Conservation (phyloP, 2,888 invertebrate species). For the Rotaria macrura region DNA sequence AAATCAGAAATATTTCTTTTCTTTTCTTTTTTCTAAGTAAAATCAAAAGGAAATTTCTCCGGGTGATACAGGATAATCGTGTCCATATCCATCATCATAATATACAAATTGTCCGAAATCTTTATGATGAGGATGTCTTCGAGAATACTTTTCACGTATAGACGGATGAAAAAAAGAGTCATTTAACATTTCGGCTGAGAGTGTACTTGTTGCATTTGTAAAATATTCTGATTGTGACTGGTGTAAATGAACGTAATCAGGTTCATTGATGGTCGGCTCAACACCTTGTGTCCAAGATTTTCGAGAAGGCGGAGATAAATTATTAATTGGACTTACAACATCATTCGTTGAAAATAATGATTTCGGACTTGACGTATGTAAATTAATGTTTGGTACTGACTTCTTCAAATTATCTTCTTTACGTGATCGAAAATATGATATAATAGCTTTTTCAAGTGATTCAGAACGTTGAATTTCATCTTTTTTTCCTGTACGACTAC, state of each 20-base stretch:
- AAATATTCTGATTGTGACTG: background rate
- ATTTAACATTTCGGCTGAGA: background rate
- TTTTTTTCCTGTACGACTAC: background rate
- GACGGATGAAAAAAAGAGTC: background rate
- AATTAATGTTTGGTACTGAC: background rate
- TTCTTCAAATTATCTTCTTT: background rate
- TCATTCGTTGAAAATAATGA: background rate
- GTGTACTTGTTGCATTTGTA: background rate
- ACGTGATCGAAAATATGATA: background rate
- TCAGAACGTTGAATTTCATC: background rate
- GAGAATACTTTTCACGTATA: background rate
- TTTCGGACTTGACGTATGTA: background rate
- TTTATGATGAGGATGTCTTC: background rate
- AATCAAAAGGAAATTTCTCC: background rate
- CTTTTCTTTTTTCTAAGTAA: background rate
- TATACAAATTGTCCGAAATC: background rate
- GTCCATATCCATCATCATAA: background rate
- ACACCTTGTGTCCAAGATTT: background rate
- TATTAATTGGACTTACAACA: background rate
- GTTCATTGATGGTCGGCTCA: background rate
- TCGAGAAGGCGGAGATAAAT: background rate
- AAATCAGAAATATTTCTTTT: background rate
- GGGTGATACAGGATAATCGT: background rate
- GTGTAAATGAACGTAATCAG: background rate
- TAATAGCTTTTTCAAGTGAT: background rate